These are phyloP conservation scores for Margarornis squamiger DNA, from an alignment of 2,797 vertebrate species.

Conservation along the genomic window DNA sequence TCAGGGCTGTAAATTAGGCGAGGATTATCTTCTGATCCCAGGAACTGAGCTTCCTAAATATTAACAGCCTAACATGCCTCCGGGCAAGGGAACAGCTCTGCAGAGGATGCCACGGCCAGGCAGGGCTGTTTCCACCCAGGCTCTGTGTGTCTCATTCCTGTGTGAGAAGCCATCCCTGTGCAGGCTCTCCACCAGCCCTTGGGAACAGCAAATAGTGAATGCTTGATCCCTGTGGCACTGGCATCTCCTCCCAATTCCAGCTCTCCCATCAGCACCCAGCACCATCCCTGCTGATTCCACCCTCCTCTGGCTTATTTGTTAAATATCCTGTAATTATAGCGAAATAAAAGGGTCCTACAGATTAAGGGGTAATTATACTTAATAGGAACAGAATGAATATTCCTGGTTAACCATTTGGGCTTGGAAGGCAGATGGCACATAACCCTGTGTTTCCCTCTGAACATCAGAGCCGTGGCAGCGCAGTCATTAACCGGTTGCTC, in stretches of 20 bases:
- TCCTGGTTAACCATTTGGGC: slow-evolving; percentile 73
- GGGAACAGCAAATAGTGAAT: accelerated
- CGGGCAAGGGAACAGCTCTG: neutral
- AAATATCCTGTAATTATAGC: slow-evolving; percentile 73
- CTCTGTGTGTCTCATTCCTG: neutral
- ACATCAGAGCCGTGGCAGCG: neutral
- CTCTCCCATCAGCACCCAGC: neutral
- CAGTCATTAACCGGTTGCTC: slow-evolving; percentile 54
- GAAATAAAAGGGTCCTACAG: slow-evolving; percentile 73
- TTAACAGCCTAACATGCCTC: accelerated
- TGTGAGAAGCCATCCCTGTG: neutral
- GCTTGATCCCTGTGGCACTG: accelerated
- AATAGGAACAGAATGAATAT: slow-evolving; percentile 78
- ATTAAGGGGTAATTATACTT: slow-evolving; percentile 75
- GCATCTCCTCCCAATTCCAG: neutral
- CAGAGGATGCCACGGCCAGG: neutral
- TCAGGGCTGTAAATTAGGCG: neutral
- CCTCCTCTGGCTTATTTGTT: slow-evolving; percentile 47
- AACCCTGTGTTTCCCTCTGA: slow-evolving; percentile 58
- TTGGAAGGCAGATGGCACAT: slow-evolving; percentile 65
- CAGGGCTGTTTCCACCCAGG: accelerated
- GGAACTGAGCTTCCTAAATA: neutral
- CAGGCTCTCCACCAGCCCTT: neutral
- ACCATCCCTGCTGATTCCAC: neutral
- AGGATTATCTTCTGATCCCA: neutral